phyloP scores from a whole-genome alignment of 2,888 invertebrate genomes.

The Sesia bembeciformis region DNA sequence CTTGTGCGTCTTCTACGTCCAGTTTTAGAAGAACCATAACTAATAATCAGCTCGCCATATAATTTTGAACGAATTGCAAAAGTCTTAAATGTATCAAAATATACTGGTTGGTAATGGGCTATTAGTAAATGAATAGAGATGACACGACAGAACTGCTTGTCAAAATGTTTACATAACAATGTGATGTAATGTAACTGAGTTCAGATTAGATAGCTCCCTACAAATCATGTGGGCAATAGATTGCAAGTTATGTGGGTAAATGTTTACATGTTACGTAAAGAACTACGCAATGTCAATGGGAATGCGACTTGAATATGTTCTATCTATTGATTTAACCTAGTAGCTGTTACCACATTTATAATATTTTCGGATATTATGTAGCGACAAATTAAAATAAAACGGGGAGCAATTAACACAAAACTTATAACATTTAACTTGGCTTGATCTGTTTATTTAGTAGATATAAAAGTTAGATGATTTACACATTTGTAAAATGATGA shows the following conservation, averaged over 20 bases:
- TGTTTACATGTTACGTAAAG: conserved; percentile 5
- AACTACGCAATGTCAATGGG: conserved; percentile 7
- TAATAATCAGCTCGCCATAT: no score
- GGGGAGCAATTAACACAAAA: no score
- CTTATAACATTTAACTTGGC: no score
- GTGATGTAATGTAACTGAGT: conserved; percentile 26
- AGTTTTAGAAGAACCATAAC: no score
- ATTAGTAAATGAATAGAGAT: no score
- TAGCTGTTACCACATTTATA: not conserved
- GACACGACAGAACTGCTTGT: conserved; percentile 38
- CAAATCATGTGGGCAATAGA: not conserved
- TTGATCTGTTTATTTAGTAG: no score
- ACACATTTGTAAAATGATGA: no score
- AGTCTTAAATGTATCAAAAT: no score
- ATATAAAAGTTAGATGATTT: no score
- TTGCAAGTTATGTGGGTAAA: not conserved
- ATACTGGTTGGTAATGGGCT: no score
- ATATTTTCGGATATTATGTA: not conserved
- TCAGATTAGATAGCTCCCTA: conserved; percentile 2
- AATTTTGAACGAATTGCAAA: no score
- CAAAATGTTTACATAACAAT: conserved; percentile 46
- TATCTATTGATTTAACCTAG: not conserved
- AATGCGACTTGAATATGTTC: not conserved
- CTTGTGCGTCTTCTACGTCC: no score
- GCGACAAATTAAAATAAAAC: not conserved